Evolutionary conservation across 1,140 invertebrate species (phyloP).

Genomic region (Sitodiplosis mosellana): DNA sequence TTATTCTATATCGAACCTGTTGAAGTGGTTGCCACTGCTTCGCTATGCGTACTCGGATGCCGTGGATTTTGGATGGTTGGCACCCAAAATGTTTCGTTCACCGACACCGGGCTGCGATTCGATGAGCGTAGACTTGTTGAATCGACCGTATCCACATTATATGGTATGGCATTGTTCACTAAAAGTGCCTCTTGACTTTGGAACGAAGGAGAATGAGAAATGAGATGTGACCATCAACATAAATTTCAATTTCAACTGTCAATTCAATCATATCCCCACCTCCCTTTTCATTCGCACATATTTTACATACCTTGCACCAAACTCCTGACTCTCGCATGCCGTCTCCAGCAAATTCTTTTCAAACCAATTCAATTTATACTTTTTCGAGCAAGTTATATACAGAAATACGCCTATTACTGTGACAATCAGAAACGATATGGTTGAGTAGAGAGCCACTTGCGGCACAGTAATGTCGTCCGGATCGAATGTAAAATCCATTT

Average conservation of each 20-base stretch:
- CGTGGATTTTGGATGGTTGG: constrained; percentile 15
- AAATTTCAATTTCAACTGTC: background rate
- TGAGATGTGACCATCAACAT: too few relatives aligned
- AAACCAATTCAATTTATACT: constrained; percentile 32
- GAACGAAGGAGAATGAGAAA: background rate
- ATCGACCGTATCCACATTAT: constrained; percentile 22
- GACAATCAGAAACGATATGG: constrained; percentile 20
- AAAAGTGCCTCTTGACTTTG: constrained; percentile 26
- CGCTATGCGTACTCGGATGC: constrained; percentile 5
- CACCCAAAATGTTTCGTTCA: constrained; percentile 27
- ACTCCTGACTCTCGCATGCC: constrained; percentile 23
- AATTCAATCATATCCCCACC: background rate
- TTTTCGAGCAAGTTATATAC: constrained; percentile 28
- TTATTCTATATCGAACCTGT: background rate
- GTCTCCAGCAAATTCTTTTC: constrained; percentile 31
- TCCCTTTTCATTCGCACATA: background rate
- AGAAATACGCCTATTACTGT: constrained; percentile 23
- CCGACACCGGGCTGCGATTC: constrained; percentile 20
- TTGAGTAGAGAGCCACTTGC: constrained; percentile 22
- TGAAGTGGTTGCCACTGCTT: constrained; percentile 1
- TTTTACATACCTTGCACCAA: constrained; percentile 16
- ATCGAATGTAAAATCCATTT: constrained; percentile 21
- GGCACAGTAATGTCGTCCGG: constrained; percentile 21
- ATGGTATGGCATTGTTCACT: constrained; percentile 17
- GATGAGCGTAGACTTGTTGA: constrained; percentile 17